These are phyloP conservation scores for Xiphophorus couchianus DNA, from an alignment of 2,113 vertebrate genomes.

Conservation along the genomic window DNA sequence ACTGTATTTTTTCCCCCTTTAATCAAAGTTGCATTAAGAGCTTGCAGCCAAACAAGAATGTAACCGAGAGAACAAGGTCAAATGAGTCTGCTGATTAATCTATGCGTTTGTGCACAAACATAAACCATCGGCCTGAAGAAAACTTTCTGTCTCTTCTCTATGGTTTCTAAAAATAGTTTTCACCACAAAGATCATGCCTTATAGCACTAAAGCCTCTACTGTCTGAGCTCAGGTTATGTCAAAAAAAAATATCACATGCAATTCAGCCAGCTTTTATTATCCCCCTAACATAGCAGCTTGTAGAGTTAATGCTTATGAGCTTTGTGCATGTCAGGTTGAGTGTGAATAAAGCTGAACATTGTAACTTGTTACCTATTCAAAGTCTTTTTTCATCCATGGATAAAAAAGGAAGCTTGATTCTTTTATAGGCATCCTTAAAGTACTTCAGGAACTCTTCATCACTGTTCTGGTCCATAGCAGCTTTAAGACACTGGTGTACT, in stretches of 20 bases:
- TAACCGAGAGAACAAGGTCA: slow-evolving; percentile 16
- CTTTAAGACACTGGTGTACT: slow-evolving; percentile 11
- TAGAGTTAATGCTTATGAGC: slow-evolving; percentile 17
- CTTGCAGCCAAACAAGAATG: slow-evolving; percentile 20
- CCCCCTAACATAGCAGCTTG: slow-evolving; percentile 28
- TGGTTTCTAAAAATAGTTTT: slow-evolving; percentile 7
- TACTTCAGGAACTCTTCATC: slow-evolving; percentile 20
- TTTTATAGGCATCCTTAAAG: slow-evolving; percentile 6
- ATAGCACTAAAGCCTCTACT: background rate
- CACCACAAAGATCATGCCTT: slow-evolving; percentile 20
- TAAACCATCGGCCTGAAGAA: slow-evolving; percentile 37
- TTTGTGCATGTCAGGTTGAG: slow-evolving; percentile 17
- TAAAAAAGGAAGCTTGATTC: background rate
- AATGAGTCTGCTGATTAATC: slow-evolving; percentile 19
- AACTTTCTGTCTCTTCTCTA: slow-evolving; percentile 10
- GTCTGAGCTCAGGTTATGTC: slow-evolving; percentile 8
- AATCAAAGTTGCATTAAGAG: slow-evolving; percentile 17
- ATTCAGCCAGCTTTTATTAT: slow-evolving; percentile 31
- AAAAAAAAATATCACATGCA: slow-evolving; percentile 26
- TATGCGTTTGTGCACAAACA: slow-evolving; percentile 31
- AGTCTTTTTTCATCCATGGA: slow-evolving; percentile 38
- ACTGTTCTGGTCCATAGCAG: slow-evolving; percentile 6
- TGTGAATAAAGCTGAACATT: slow-evolving; percentile 1
- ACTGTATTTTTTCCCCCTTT: background rate
- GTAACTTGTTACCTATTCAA: slow-evolving; percentile 33